Base-by-base conservation (phyloP, 2,888 invertebrate genomes). In the Ichneumoninae sp. region DNA sequence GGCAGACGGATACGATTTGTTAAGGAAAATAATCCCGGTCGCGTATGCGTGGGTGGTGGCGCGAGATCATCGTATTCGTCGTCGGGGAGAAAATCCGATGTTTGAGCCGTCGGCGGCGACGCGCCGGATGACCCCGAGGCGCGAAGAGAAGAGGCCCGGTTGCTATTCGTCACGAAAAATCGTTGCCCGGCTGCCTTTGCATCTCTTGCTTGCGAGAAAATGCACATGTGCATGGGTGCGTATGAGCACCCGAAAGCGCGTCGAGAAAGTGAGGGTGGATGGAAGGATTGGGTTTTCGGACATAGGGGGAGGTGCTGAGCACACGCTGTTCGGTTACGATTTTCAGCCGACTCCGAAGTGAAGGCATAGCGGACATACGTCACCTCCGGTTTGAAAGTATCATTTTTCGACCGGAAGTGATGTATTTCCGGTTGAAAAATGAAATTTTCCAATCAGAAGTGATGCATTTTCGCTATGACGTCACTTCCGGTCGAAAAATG, bases 141-240 rank as follows among this genome's bases (percentile, higher is more conserved):
- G 76, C 70, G 80, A 81, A 83, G 50, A 80, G 80, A 40, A 2
- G 40, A 10, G 40, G 10, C 54, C 57, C 16, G 22, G 47, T 50
- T 36, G 79, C 75, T 66, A 71, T 80, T 80, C 65, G 69, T 78
- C 84, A 81, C 73, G 81, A 70, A 84, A 84, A 78, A 81, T 78
- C 54, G 81, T 81, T 44, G 70, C 74, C 16, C 36, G 22, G n/a
- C 13, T 63, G 60, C 33, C 6, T 63, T 13, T 52, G 69, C 54
- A 30, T 73, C 65, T 60, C 36, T 44, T n/a, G 19, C 40, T 19
- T 33, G 26, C 60, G 69, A 74, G 57, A 66, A 65, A 84, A 69
- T 74, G 52, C 36, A 44, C 50, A 57, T 47, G n/a, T 60, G 50
- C 33, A 47, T 47, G 4, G 16, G 30, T 33, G 68, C 57, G 57